Evolutionary conservation across 2,797 vertebrate genomes (phyloP).

Genomic region (Thalassophryne amazonica): DNA sequence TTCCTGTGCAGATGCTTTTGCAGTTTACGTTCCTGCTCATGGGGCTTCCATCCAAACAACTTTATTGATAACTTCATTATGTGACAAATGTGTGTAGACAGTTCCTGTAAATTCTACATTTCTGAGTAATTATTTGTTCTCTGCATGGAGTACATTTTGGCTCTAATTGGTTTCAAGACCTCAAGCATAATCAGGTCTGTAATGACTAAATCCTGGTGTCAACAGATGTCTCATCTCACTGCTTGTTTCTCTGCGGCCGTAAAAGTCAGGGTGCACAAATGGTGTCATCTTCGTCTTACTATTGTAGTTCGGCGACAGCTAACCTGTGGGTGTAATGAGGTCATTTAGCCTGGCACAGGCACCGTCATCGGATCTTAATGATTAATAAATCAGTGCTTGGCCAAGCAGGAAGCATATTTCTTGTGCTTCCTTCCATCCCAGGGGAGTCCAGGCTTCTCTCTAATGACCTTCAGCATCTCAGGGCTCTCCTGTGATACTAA

Average conservation of each 20-base stretch:
- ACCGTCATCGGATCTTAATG: slow-evolving; percentile 54
- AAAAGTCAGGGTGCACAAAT: slow-evolving; percentile 39
- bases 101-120: too few relatives aligned
- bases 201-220: slow-evolving; percentile 27
- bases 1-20: too few relatives aligned
- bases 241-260: neutral
- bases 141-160: slow-evolving; percentile 6
- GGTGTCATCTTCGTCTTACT: slow-evolving; percentile 15
- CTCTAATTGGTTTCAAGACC: slow-evolving; percentile 27
- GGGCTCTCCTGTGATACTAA: slow-evolving; percentile 43
- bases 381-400: slow-evolving; percentile 59
- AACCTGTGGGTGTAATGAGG: slow-evolving; percentile 44
- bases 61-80: too few relatives aligned
- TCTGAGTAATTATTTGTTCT: slow-evolving; percentile 22
- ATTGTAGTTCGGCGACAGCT: slow-evolving; percentile 20
- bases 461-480: slow-evolving; percentile 60
- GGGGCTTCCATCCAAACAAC: too few relatives aligned
- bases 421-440: slow-evolving; percentile 5
- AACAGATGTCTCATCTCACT: slow-evolving; percentile 35
- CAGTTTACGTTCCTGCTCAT: too few relatives aligned
- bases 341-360: slow-evolving; percentile 43
- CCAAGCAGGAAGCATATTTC: slow-evolving; percentile 20
- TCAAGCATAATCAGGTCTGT: slow-evolving; percentile 21
- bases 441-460: slow-evolving; percentile 27
- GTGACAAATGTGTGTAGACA: too few relatives aligned